Conservation (phyloP, 2,797 vertebrate species). For the Menidia menidia region DNA sequence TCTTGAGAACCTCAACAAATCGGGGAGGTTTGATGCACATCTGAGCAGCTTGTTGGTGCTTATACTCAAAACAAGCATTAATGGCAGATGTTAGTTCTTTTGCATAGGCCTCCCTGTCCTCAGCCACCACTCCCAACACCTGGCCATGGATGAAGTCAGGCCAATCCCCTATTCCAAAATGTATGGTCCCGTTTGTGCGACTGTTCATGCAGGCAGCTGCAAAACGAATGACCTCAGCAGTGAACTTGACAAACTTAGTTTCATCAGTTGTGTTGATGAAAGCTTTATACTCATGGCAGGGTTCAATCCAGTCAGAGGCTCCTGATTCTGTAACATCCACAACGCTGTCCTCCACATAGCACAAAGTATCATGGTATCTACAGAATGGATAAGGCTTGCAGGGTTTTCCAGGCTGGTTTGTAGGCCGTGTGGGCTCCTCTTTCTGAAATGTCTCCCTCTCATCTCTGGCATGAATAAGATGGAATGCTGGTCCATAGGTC, state of each 20-base stretch:
- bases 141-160: slow-evolving; percentile 66
- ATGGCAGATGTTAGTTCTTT: slow-evolving; percentile 37
- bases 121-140: slow-evolving; percentile 65
- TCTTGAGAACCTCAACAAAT: slow-evolving; percentile 76
- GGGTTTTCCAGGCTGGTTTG: slow-evolving; percentile 21
- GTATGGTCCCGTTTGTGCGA: slow-evolving; percentile 81
- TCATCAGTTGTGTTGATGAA: slow-evolving; percentile 54
- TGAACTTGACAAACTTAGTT: slow-evolving; percentile 65
- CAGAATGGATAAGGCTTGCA: slow-evolving; percentile 77
- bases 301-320: slow-evolving; percentile 66
- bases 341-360: slow-evolving; percentile 62
- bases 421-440: slow-evolving; percentile 20
- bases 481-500: slow-evolving; percentile 62
- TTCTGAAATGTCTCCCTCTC: slow-evolving; percentile 51
- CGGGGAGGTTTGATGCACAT: slow-evolving; percentile 69
- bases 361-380: slow-evolving; percentile 57
- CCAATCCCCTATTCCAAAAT: slow-evolving; percentile 78
- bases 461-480: slow-evolving; percentile 67
- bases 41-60: slow-evolving; percentile 53
- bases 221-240: slow-evolving; percentile 67
- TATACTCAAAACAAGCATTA: slow-evolving; percentile 55
- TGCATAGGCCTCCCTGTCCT: slow-evolving; percentile 64
- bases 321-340: slow-evolving; percentile 73
- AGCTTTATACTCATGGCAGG: slow-evolving; percentile 81
- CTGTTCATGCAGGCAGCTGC: slow-evolving; percentile 80